phyloP scores from a whole-genome alignment of 2,888 invertebrate genomes.

The Litoditis marina region DNA sequence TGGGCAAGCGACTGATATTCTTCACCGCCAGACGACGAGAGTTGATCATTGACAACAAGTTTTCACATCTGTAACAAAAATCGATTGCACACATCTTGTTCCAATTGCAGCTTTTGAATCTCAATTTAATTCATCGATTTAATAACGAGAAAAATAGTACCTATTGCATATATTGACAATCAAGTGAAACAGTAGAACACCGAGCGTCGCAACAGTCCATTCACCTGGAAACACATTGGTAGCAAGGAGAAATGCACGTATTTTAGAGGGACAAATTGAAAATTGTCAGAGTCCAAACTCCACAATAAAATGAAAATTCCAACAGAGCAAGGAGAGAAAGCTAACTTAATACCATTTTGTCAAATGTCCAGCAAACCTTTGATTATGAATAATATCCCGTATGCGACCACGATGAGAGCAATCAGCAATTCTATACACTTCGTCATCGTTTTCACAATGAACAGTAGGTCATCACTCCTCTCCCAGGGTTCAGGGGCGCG shows the following conservation, averaged over 20 bases:
- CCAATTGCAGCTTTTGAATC: too few species aligned
- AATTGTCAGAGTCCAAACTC: background rate
- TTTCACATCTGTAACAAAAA: constrained; percentile 61
- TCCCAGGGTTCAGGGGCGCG: constrained; percentile 65
- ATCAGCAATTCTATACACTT: constrained; percentile 66
- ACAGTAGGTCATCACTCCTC: constrained; percentile 66
- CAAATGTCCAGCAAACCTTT: constrained; percentile 7
- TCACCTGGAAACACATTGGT: constrained; percentile 31
- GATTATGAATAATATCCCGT: constrained; percentile 61
- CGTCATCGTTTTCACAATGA: constrained; percentile 65
- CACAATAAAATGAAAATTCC: too few species aligned
- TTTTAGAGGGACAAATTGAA: background rate
- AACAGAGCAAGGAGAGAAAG: background rate
- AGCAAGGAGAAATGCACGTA: background rate
- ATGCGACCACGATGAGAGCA: constrained; percentile 66
- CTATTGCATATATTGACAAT: constrained; percentile 66
- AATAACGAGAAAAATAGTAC: too few species aligned
- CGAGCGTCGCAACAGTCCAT: constrained; percentile 40
- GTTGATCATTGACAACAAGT: constrained; percentile 65
- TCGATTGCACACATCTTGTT: constrained; percentile 1
- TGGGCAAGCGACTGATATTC: constrained; percentile 65
- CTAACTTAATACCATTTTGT: background rate
- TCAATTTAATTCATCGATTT: too few species aligned
- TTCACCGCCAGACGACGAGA: constrained; percentile 65
- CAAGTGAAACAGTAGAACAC: constrained; percentile 66